Percentiles rank a stretch among this genome's conserved stretches.
These are phyloP conservation scores for Cephonodes hylas DNA, from an alignment of 2,888 invertebrate genomes.

Conservation along the genomic window DNA sequence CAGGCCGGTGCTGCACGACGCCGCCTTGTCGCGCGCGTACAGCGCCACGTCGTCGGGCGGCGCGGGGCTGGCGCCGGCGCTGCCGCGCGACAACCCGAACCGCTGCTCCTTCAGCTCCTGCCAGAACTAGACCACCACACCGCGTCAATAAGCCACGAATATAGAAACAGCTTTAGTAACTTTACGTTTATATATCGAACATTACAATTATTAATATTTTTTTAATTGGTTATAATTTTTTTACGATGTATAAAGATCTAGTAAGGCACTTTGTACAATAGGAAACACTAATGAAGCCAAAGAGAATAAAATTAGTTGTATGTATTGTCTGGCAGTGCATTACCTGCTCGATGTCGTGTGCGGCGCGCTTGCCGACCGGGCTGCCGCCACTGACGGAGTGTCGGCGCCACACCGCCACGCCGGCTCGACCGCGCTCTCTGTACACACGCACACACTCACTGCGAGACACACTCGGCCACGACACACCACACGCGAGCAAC, in stretches of 20 bases:
- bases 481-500: not conserved
- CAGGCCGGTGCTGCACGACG: constrained; percentile 88
- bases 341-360: constrained; percentile 86
- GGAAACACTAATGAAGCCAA: no score
- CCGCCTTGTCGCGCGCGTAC: constrained; percentile 87
- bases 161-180: no score
- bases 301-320: no score
- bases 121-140: constrained; percentile 82
- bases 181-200: no score
- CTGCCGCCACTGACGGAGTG: constrained; percentile 94
- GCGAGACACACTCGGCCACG: not conserved
- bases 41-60: constrained; percentile 78
- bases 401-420: constrained; percentile 82
- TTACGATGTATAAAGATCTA: no score
- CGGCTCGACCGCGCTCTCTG: constrained; percentile 82
- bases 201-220: no score
- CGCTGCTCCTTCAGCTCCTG: constrained; percentile 83
- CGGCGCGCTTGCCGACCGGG: constrained; percentile 82
- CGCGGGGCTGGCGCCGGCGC: constrained; percentile 50
- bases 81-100: constrained; percentile 35
- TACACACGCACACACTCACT: not conserved
- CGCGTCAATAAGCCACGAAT: no score
- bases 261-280: no score
- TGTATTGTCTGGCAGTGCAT: no score
- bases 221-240: no score